A percentile compares a stretch with the other conserved stretches of the same genome.
Evolutionary conservation across 2,113 vertebrate genomes (phyloP).

Genomic region (Neogobius melanostomus): DNA sequence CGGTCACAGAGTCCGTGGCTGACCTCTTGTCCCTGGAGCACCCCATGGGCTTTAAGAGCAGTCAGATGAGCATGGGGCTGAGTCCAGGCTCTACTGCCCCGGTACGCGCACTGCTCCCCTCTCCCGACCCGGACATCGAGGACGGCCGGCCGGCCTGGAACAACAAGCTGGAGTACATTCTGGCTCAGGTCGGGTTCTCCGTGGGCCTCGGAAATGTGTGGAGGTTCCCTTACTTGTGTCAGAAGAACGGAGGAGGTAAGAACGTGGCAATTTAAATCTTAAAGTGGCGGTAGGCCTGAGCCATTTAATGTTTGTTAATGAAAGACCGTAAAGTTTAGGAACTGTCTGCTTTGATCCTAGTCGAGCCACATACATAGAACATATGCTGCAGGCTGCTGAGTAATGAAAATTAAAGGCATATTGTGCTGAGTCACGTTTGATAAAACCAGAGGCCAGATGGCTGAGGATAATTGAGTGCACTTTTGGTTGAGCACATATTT

Average conservation of each 20-base stretch:
- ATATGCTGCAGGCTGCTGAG: constrained; percentile 17
- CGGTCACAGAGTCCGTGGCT: constrained; percentile 96
- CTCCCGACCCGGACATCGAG: constrained; percentile 78
- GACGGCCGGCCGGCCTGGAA: constrained; percentile 98
- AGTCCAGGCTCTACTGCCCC: constrained; percentile 74
- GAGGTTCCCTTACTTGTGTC: constrained; percentile 98
- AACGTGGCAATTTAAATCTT: not conserved
- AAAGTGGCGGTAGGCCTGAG: not conserved
- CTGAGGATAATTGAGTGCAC: constrained; percentile 14
- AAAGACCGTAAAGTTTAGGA: constrained; percentile 5
- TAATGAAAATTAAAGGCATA: constrained; percentile 14
- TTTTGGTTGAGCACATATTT: not conserved
- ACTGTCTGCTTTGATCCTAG: not conserved
- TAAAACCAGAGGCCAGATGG: constrained; percentile 27
- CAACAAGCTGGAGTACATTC: constrained; percentile 96
- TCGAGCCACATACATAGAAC: constrained; percentile 18
- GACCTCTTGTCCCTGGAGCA: constrained; percentile 95
- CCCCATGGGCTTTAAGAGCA: constrained; percentile 95
- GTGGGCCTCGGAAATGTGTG: constrained; percentile 97
- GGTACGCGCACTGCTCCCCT: constrained; percentile 80
- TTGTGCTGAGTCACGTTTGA: constrained; percentile 26
- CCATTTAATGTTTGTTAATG: not conserved
- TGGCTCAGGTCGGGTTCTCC: constrained; percentile 96
- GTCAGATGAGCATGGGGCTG: constrained; percentile 86
- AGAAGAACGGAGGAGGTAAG: constrained; percentile 98